A percentile compares a stretch with the other conserved stretches of the same genome.
Evolutionary conservation across 2,888 invertebrate species (phyloP).

Genomic region (Hypena proboscidalis): DNA sequence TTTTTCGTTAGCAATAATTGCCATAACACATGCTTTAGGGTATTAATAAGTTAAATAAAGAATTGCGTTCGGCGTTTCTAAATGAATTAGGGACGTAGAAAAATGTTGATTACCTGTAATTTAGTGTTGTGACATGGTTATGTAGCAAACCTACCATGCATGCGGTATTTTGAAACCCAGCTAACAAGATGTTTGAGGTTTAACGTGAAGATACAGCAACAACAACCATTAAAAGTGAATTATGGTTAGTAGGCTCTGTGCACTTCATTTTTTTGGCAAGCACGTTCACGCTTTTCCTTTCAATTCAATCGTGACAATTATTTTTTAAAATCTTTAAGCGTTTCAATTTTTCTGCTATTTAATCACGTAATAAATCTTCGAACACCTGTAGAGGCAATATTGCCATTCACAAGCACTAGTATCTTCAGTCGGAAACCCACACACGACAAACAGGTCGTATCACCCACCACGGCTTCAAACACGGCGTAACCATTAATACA

Average conservation of each 20-base stretch:
- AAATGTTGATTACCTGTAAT: constrained; percentile 4
- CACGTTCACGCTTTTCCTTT: not conserved
- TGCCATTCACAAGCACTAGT: constrained; percentile 13
- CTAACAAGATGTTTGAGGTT: not conserved
- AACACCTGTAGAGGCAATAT: constrained; percentile 11
- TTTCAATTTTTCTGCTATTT: too few species aligned
- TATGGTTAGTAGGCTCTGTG: too few species aligned
- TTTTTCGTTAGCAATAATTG: constrained; percentile 5
- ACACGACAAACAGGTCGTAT: constrained; percentile 40
- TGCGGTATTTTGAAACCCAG: not conserved
- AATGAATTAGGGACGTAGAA: constrained; percentile 13
- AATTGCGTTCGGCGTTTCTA: constrained; percentile 10
- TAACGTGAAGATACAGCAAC: not conserved
- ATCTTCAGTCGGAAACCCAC: constrained; percentile 20
- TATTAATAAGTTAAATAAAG: constrained; percentile 9
- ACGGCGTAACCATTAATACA: constrained; percentile 34
- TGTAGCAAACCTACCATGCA: not conserved
- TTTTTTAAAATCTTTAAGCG: too few species aligned
- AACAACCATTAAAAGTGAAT: too few species aligned
- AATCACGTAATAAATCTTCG: not conserved
- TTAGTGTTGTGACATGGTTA: constrained; percentile 9
- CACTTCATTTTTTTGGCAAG: too few species aligned
- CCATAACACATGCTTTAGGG: constrained; percentile 4
- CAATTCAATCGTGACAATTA: not conserved
- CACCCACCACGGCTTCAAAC: constrained; percentile 39